Conservation (phyloP, 1,140 invertebrate genomes). For the Hycleus cichorii region DNA sequence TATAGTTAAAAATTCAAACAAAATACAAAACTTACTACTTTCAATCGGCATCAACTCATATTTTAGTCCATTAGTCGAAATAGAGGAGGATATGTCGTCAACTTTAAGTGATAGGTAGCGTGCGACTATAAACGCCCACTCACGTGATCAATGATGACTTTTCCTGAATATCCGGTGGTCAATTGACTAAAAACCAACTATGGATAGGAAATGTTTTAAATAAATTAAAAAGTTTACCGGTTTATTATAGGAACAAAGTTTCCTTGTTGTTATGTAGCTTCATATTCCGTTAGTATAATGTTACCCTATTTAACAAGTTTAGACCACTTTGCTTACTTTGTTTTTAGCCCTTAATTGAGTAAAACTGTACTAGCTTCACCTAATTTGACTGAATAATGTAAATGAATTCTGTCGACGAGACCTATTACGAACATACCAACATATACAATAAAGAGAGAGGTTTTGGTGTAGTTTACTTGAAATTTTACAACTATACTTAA, state of each 20-base stretch:
- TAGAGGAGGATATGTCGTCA: slow-evolving; percentile 3
- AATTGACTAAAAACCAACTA: slow-evolving; percentile 1
- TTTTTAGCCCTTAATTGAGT: slow-evolving; percentile 9
- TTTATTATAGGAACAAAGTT: background rate
- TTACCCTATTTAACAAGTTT: background rate
- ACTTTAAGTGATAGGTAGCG: slow-evolving; percentile 12
- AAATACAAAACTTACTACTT: too few relatives aligned
- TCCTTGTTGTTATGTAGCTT: background rate
- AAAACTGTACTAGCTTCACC: slow-evolving; percentile 4
- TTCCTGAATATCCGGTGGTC: slow-evolving; percentile 11
- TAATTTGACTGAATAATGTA: slow-evolving; percentile 8
- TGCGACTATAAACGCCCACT: slow-evolving; percentile 6
- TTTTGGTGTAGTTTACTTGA: background rate
- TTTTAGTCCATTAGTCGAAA: background rate
- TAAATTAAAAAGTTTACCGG: slow-evolving; percentile 11
- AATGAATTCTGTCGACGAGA: background rate
- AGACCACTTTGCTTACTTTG: slow-evolving; percentile 5
- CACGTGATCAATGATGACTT: slow-evolving; percentile 11
- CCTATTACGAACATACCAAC: too few relatives aligned
- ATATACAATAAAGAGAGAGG: background rate
- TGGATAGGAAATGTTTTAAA: background rate
- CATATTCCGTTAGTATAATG: slow-evolving; percentile 1
- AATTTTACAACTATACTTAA: background rate
- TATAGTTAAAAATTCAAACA: too few relatives aligned
- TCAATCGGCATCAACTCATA: too few relatives aligned